phyloP scores from a whole-genome alignment of 1,140 invertebrate species.

The Drosophila sucinea region DNA sequence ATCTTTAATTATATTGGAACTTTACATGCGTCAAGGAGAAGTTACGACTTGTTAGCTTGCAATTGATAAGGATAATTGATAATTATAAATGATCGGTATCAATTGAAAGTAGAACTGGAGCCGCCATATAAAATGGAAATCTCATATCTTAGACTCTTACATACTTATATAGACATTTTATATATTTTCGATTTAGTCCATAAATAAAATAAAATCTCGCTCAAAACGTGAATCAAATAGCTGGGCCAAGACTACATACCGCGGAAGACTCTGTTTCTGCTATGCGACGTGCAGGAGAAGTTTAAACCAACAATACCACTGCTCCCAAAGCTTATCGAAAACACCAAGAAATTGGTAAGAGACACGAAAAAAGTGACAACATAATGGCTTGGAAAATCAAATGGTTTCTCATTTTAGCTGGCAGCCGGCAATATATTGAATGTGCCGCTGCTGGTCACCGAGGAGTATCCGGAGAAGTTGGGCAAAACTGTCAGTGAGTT shows the following conservation, averaged over 20 bases:
- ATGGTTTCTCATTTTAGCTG: conserved; percentile 84
- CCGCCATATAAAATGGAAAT: neutral
- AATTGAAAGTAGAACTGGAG: too few relatives aligned
- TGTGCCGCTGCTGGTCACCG: conserved; percentile 92
- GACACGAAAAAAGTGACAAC: conserved; percentile 41
- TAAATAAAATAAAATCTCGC: neutral
- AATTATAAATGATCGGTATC: too few relatives aligned
- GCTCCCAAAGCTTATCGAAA: conserved; percentile 89
- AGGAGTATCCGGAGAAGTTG: conserved; percentile 90
- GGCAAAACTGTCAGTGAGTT: conserved; percentile 91
- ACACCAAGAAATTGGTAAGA: conserved; percentile 89
- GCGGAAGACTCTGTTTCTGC: conserved; percentile 87
- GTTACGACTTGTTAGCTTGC: too few relatives aligned
- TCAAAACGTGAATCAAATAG: conserved; percentile 11
- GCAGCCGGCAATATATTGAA: conserved; percentile 89
- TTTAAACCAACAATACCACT: conserved; percentile 88
- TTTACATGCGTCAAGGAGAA: too few relatives aligned
- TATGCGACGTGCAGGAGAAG: conserved; percentile 95
- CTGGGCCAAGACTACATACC: conserved; percentile 35
- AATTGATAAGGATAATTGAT: too few relatives aligned
- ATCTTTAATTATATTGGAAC: too few relatives aligned
- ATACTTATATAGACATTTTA: too few relatives aligned
- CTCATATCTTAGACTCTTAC: neutral
- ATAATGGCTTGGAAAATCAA: conserved; percentile 34
- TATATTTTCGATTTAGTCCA: neutral